These are phyloP conservation scores for Heliconius himera DNA, from an alignment of 1,140 invertebrate species.

Conservation along the genomic window DNA sequence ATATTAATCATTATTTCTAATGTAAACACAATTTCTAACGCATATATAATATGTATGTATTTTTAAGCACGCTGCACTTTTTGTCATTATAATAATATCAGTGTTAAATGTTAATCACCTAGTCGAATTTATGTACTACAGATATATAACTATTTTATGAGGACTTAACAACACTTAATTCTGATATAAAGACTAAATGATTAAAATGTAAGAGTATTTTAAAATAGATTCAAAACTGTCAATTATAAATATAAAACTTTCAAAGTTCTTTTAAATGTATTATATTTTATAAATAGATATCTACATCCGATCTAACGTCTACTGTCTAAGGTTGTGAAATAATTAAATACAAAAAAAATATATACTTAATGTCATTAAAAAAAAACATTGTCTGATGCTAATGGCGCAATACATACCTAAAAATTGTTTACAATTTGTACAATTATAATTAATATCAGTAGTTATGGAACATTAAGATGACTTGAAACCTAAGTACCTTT, in stretches of 20 bases:
- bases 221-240: background rate
- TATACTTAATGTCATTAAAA: background rate
- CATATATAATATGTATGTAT: background rate
- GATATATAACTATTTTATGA: background rate
- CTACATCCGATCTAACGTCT: background rate
- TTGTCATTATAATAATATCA: constrained; percentile 10
- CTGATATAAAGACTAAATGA: background rate
- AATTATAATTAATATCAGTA: constrained; percentile 29
- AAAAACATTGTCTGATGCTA: background rate
- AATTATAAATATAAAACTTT: background rate
- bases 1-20: background rate
- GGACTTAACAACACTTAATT: background rate
- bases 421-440: constrained; percentile 25
- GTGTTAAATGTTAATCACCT: constrained; percentile 12
- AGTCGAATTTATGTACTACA: constrained; percentile 18
- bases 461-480: constrained; percentile 51
- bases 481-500: constrained; percentile 43
- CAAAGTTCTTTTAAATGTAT: background rate
- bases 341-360: background rate
- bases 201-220: background rate
- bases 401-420: background rate
- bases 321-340: background rate
- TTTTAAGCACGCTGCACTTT: constrained; percentile 15
- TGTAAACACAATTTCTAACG: constrained; percentile 1
- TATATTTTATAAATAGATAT: background rate